Evolutionary conservation across 2,797 vertebrate genomes (phyloP), one percentile per base, ranked within the genome.

Genomic region (Parotocinclus haroldoi): DNA sequence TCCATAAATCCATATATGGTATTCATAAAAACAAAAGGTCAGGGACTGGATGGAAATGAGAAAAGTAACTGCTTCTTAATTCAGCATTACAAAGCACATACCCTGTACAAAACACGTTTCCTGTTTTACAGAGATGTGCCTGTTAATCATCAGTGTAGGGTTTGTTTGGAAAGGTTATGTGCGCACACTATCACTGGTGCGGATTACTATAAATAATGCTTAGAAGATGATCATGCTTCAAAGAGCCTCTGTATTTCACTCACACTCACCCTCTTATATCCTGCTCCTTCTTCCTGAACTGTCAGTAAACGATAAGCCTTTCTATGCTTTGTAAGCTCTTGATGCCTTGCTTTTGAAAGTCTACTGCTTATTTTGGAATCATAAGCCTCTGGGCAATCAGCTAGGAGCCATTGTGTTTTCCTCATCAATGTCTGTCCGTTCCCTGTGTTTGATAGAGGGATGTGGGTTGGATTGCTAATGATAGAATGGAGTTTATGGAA

Each of bases 391-490:
- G 52, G 48, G 1, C 58, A n/a, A n/a, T n/a, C n/a, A n/a, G 53
- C 37, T 52, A 45, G 42, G 61, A 67, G 53, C 67, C 65, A 45
- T 42, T 39, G 49, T 50, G 19, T 39, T 36, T 55, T 42, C 46
- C 39, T 38, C 27, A 40, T 9, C 54, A 38, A 52, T 18, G 7
- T 71, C 42, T 54, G 42, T 27, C 27, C 27, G 5, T 48, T 65
- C 42, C 56, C 46, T 63, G 55, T 9, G 3, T 53, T 59, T 56
- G 66, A 62, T 65, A 51, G 64, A 42, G 27, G 27, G 27, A 27
- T 27, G 27, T 53, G n/a, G 18, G 39, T 53, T 71, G 9, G 58
- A 61, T 73, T 27, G 71, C 73, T 76, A 63, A 78, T 66, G 67
- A 5, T 27, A 27, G 27, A 27, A 27, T 27, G 27, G 27, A 27